Evolutionary conservation across 2,797 vertebrate genomes (phyloP).

Genomic region (Pogonophryne albipinna): DNA sequence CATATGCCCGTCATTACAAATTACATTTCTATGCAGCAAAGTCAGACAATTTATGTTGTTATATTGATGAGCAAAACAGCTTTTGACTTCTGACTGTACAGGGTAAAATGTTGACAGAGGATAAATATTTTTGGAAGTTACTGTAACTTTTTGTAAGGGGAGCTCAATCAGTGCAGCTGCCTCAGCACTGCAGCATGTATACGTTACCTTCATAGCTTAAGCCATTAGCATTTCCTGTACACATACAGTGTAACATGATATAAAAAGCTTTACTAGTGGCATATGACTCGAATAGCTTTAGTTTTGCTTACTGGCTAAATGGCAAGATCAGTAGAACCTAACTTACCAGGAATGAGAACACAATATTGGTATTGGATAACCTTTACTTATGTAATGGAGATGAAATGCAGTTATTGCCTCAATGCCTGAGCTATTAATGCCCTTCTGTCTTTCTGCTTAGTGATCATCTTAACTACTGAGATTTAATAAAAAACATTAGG

Average conservation of each 20-base stretch:
- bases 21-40: background rate
- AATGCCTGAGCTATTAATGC: background rate
- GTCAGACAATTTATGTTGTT: background rate
- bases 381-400: slow-evolving; percentile 36
- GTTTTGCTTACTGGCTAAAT: slow-evolving; percentile 40
- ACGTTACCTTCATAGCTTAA: slow-evolving; percentile 47
- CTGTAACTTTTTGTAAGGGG: slow-evolving; percentile 6
- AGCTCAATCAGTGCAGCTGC: slow-evolving; percentile 40
- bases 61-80: background rate
- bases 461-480: background rate
- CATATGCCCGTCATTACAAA: background rate
- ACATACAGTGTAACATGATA: slow-evolving; percentile 49
- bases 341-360: slow-evolving; percentile 23
- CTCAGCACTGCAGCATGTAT: background rate
- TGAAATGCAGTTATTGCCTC: slow-evolving; percentile 32
- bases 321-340: slow-evolving; percentile 22
- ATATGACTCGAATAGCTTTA: slow-evolving; percentile 23
- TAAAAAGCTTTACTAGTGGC: slow-evolving; percentile 13
- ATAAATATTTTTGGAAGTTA: background rate
- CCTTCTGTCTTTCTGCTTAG: background rate
- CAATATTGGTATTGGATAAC: slow-evolving; percentile 10
- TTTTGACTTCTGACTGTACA: background rate
- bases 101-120: background rate
- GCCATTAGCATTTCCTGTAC: slow-evolving; percentile 57
- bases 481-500: background rate